Percentiles rank a stretch among this genome's conserved stretches.
These are phyloP conservation scores for Ceyx margarethae DNA, from an alignment of 2,113 vertebrate genomes.

Conservation along the genomic window DNA sequence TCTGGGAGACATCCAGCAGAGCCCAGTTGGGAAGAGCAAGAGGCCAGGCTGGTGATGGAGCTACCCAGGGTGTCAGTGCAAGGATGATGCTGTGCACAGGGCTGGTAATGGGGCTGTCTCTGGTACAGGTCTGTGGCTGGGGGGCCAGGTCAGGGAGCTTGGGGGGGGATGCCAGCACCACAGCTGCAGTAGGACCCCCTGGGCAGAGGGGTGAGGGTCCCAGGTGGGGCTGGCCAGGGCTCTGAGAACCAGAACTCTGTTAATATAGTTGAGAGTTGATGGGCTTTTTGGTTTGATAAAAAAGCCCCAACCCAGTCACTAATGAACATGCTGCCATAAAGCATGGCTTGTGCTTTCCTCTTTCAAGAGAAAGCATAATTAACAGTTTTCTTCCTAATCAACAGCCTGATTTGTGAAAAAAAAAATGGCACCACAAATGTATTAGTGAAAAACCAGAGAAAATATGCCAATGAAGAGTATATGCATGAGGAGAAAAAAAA, in stretches of 20 bases:
- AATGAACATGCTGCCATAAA: background rate
- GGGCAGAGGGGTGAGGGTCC: background rate
- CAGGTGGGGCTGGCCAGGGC: background rate
- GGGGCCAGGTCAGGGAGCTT: background rate
- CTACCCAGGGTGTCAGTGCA: background rate
- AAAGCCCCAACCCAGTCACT: background rate
- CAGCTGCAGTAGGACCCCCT: rapidly evolving
- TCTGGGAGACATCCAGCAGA: background rate
- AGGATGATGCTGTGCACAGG: background rate
- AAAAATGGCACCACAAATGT: background rate
- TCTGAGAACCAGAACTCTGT: background rate
- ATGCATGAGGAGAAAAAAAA: background rate
- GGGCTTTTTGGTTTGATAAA: background rate
- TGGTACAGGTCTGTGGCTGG: background rate
- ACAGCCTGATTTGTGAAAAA: background rate
- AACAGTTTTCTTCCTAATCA: background rate
- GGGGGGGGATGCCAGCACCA: too few species aligned
- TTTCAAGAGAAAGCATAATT: background rate
- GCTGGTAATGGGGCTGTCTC: background rate
- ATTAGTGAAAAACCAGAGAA: background rate
- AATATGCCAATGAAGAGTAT: background rate
- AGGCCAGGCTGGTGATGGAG: background rate
- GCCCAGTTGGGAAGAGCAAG: background rate
- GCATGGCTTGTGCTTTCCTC: background rate
- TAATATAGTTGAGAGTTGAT: background rate